Base-by-base conservation (phyloP, 2,888 invertebrate genomes). In the Drosophila emarginata region DNA sequence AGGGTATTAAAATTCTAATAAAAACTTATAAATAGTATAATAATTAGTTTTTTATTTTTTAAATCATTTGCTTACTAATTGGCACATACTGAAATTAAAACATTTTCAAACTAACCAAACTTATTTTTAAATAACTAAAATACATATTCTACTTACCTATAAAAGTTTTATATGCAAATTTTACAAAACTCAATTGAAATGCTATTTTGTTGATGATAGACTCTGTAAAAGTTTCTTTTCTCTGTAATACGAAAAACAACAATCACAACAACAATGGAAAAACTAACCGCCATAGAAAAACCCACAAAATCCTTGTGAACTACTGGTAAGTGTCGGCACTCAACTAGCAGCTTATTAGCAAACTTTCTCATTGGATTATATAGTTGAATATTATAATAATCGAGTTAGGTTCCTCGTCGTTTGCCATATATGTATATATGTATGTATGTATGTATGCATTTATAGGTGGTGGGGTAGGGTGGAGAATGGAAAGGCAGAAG, bases 291-390 rank as follows among this genome's bases (percentile, higher is more conserved):
- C 45, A 12, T n/a, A 26, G 28, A 28, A 28, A 15, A 15, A 36
- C 11, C 51, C 14, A 60, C 50, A 60, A 65, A 58, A 28, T 65
- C 61, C 71, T 65, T 11, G 52, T 32, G 36, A 61, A 61, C 45
- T 45, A 57, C 59, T 72, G 65, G 57, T 36, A 57, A 37, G 28
- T 57, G 67, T 26, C 63, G 73, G 68, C 78, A 79, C 77, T 86
- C 84, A 81, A 84, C 81, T 84, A 77, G 77, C 78, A 84, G 84
- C 85, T 84, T 84, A 84, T 87, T 84, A 87, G 87, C 67, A 84
- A 83, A 83, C 76, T 83, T 83, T 85, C 72, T 78, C 81, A 81
- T 80, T 80, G 87, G 83, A 81, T 84, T 83, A 87, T 84, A 79
- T 78, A 74, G 80, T 80, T 83, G 86, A 77, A 85, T 82, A 82